A percentile compares a stretch with the other conserved stretches of the same genome.
phyloP scores from a whole-genome alignment of 1,140 invertebrate genomes.

The Platorchestia sp. region DNA sequence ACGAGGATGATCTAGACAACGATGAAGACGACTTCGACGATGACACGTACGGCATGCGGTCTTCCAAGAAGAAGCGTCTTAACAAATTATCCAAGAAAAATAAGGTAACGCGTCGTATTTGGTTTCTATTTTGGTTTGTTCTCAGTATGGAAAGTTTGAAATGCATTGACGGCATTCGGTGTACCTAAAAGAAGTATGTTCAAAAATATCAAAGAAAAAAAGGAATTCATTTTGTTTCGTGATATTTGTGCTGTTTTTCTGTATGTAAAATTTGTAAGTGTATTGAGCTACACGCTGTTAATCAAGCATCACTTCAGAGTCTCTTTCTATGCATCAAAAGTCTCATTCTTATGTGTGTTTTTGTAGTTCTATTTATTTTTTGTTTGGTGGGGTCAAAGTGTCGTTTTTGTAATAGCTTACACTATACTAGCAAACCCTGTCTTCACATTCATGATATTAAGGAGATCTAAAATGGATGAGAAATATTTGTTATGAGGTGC shows the following conservation, averaged over 20 bases:
- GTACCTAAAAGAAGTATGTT: too few relatives aligned
- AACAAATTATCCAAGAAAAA: slow-evolving; percentile 17
- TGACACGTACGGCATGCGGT: slow-evolving; percentile 31
- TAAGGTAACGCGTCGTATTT: neutral
- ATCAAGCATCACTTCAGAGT: neutral
- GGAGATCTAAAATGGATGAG: neutral
- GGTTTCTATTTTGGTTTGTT: neutral
- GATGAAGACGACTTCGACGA: slow-evolving; percentile 63
- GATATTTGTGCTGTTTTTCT: neutral
- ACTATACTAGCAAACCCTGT: too few relatives aligned
- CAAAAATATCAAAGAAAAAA: too few relatives aligned
- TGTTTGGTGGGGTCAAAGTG: too few relatives aligned
- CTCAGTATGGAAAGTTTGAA: too few relatives aligned
- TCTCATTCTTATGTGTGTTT: neutral
- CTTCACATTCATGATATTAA: neutral
- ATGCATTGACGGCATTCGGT: too few relatives aligned
- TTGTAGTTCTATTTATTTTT: too few relatives aligned
- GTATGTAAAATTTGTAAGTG: neutral
- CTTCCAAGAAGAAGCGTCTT: neutral
- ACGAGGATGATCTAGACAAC: slow-evolving; percentile 64
- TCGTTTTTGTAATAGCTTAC: too few relatives aligned
- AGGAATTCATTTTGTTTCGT: neutral
- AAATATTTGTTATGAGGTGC: neutral
- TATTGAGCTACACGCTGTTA: neutral
- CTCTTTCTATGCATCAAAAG: neutral